Conservation (phyloP, 2,888 invertebrate species). For the Melanophora roralis region DNA sequence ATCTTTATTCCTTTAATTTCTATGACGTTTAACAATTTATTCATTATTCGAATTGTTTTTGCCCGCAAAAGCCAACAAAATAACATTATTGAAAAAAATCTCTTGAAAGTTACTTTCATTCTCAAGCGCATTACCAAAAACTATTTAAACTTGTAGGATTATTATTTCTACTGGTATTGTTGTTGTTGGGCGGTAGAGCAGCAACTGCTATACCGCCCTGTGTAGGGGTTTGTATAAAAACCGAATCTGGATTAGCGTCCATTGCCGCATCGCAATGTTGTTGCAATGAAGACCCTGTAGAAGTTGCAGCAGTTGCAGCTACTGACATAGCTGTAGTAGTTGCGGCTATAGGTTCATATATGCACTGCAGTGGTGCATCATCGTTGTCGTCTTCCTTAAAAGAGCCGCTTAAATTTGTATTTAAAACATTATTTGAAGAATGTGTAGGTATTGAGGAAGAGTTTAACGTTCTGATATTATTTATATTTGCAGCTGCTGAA, state of each 20-base stretch:
- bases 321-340: background rate
- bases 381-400: constrained; percentile 73
- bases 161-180: constrained; percentile 23
- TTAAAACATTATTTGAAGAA: constrained; percentile 76
- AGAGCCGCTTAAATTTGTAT: constrained; percentile 77
- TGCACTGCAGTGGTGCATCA: constrained; percentile 70
- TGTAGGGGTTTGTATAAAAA: constrained; percentile 74
- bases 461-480: constrained; percentile 17
- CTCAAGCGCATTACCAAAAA: constrained; percentile 37
- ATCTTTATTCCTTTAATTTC: background rate
- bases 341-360: constrained; percentile 73
- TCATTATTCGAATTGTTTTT: no score
- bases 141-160: constrained; percentile 12
- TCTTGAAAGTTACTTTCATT: background rate
- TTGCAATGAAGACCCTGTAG: background rate
- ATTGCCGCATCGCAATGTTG: constrained; percentile 12
- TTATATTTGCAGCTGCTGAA: constrained; percentile 48
- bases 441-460: constrained; percentile 64
- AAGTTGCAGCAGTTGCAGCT: constrained; percentile 58
- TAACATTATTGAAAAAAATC: constrained; percentile 17
- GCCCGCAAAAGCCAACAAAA: no score
- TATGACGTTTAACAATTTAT: background rate
- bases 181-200: constrained; percentile 70
- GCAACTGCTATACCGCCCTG: constrained; percentile 75
- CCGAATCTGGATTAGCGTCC: constrained; percentile 66